Conservation (phyloP, 2,888 invertebrate species). For the Aquatica leii region DNA sequence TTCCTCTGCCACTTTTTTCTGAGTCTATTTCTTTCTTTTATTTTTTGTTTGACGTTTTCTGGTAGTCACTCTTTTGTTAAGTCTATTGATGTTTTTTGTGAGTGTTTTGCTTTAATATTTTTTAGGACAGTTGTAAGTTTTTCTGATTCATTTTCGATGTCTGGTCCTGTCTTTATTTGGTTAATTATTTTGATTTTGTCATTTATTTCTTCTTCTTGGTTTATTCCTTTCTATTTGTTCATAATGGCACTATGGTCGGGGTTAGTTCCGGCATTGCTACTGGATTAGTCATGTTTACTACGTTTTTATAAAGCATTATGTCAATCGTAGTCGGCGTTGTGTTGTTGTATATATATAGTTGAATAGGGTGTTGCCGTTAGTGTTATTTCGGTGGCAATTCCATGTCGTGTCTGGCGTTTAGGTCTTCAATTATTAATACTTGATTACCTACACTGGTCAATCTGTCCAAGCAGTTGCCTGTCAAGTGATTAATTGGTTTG, state of each 20-base stretch:
- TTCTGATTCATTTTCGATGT: neutral
- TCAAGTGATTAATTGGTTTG: too few relatives aligned
- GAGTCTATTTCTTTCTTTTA: neutral
- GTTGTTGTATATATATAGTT: conserved; percentile 18
- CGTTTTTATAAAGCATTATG: conserved; percentile 24
- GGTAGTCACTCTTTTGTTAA: neutral
- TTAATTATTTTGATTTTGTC: neutral
- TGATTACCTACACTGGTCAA: neutral
- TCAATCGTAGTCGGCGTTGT: conserved; percentile 21
- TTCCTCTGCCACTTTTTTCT: neutral
- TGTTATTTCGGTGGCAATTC: conserved; percentile 17
- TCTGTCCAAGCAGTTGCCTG: too few relatives aligned
- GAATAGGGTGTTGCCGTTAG: conserved; percentile 28
- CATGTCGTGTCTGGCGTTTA: conserved; percentile 10
- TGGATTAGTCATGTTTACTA: neutral
- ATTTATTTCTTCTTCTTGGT: neutral
- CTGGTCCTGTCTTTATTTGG: neutral
- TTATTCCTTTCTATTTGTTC: neutral
- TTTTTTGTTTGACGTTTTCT: neutral
- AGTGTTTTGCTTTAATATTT: neutral
- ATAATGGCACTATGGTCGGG: neutral
- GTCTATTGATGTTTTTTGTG: neutral
- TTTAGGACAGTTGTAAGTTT: neutral
- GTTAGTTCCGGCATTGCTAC: neutral
- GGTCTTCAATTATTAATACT: conserved; percentile 9